These are phyloP conservation scores for Habropoda laboriosa DNA, from an alignment of 1,140 invertebrate species.

Conservation along the genomic window DNA sequence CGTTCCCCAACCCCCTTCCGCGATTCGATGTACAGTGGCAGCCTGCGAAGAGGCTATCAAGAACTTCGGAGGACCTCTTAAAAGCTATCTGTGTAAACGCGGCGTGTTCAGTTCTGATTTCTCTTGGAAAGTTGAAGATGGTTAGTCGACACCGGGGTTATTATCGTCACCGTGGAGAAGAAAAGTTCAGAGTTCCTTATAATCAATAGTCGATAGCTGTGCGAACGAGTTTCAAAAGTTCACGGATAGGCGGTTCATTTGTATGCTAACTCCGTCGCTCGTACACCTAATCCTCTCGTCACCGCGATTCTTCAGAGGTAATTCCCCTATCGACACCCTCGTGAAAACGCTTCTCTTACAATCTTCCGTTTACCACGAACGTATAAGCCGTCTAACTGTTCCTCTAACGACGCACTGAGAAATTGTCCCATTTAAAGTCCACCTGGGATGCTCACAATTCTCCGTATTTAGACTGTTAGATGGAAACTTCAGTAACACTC, in stretches of 20 bases:
- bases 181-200: neutral
- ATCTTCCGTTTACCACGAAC: too few species aligned
- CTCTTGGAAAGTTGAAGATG: neutral
- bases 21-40: neutral
- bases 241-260: neutral
- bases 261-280: neutral
- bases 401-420: too few species aligned
- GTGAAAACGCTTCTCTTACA: neutral
- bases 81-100: neutral
- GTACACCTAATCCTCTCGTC: neutral
- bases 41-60: neutral
- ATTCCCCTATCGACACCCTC: neutral
- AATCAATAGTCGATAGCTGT: slow-evolving; percentile 4
- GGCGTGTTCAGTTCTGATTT: neutral
- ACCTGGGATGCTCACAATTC: neutral
- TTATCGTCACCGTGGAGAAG: neutral
- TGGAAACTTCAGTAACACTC: too few species aligned
- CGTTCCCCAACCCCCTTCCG: too few species aligned
- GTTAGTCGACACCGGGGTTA: slow-evolving; percentile 1
- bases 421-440: neutral
- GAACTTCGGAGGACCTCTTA: neutral
- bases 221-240: slow-evolving; percentile 40
- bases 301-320: too few species aligned
- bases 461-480: neutral
- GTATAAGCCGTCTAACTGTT: too few species aligned